Evolutionary conservation across 2,113 vertebrate species (phyloP), one percentile per base, ranked within the genome.

Genomic region (Garra rufa): DNA sequence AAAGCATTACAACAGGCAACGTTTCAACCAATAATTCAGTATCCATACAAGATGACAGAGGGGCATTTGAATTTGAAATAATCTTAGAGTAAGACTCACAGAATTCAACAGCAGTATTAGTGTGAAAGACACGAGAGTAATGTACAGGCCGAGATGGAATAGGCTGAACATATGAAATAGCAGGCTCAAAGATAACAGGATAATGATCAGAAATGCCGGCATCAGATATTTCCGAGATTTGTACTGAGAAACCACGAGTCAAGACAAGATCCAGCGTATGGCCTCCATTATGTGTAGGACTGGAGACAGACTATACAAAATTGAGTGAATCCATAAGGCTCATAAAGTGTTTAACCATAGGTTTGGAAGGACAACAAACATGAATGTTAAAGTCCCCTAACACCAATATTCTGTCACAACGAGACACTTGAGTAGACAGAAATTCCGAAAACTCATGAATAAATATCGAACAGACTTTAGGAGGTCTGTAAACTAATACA

Each of bases 221-320:
- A n/a, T 44, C 38, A n/a, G n/a, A 71, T 43, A 73, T 19, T 73
- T 73, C 41, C 13, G 8, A n/a, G 38, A 41, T 43, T n/a, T 6
- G 69, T n/a, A 21, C 8, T 43, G 67, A 43, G 26, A 71, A 38
- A 43, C 34, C 67, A 43, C 0, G 19, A 15, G 19, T 43, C 67
- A 19, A 71, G 9, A 71, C 38, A 43, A 71, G 69, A n/a, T 71
- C 34, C 30, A 71, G 34, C 41, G 19, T 43, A 71, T 71, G 69
- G 38, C 69, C 67, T 21, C 6, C 8, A 9, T 38, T 70, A 21
- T 43, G 34, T 70, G 65, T 41, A 30, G 28, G 50, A 8, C 50
- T 55, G 0, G 50, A 55, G 15, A 7, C 15, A 0, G 15, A 34
- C 50, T 55, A 19, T 55, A 55, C 6, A 55, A 55, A 55, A 55